Evolutionary conservation across 2,113 vertebrate genomes (phyloP), one percentile per base, ranked within the genome.

Genomic region (Andinoacara biseriatus): DNA sequence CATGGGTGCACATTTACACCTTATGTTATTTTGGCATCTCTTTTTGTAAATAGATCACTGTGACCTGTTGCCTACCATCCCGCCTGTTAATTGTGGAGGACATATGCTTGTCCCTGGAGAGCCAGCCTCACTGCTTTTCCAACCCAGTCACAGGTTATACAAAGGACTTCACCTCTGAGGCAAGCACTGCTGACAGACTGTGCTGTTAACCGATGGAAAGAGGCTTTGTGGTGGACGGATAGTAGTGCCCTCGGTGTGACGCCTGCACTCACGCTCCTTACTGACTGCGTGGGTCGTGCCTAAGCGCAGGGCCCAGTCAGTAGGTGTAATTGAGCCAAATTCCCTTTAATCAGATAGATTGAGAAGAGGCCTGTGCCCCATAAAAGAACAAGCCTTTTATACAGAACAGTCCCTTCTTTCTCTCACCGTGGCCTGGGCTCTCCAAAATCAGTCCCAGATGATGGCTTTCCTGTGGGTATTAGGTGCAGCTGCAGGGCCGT

Each of bases 381-480:
- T 86, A 93, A 90, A 80, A 56, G 67, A 89, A 82, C 85, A 35
- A 83, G 87, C 59, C 61, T 81, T 87, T 80, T 88, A 72, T 81
- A 76, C 63, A 80, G 65, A 92, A 93, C 84, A 93, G 89, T 85
- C 81, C 78, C 72, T 78, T 76, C 83, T 85, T 89, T 86, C 84
- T 87, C 80, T 81, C 56, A 62, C 56, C 78, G 31, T 20, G 14
- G 81, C 85, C 63, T 59, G 20, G 79, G 86, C 84, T 7, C 63
- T 88, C 56, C 65, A 17, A 92, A 95, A 95, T 95, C 91, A 96
- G 92, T 94, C 90, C 92, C 94, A 95, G 94, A 94, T 95, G 95
- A 92, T 85, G 90, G 87, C 82, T 89, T 90, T 91, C 90, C 90
- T 92, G 87, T 86, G 82, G 90, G 91, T 93, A 93, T 95, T 94